These are phyloP conservation scores for Plodia interpunctella DNA, from an alignment of 1,140 invertebrate species.

Conservation along the genomic window DNA sequence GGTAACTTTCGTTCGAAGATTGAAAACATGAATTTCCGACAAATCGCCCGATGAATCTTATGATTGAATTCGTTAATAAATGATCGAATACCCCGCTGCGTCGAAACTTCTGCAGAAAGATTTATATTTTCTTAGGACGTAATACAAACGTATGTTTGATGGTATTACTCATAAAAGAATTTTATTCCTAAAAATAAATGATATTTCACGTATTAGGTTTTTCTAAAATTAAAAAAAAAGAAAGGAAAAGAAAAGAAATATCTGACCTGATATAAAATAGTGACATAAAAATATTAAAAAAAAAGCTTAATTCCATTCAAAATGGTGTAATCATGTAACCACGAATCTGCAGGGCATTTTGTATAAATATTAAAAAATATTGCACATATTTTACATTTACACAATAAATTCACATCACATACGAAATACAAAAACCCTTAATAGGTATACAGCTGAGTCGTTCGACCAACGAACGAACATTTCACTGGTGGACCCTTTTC, in stretches of 20 bases:
- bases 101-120: not conserved
- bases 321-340: too few relatives aligned
- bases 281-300: too few relatives aligned
- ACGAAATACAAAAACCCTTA: not conserved
- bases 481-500: not conserved
- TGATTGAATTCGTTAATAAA: slow-evolving; percentile 3
- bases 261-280: too few relatives aligned
- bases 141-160: not conserved
- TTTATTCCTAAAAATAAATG: too few relatives aligned
- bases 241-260: too few relatives aligned
- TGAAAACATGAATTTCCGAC: not conserved
- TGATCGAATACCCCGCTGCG: not conserved
- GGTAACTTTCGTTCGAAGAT: not conserved
- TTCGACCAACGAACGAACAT: not conserved
- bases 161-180: too few relatives aligned
- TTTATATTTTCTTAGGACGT: not conserved
- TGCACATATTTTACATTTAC: too few relatives aligned
- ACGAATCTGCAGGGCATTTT: too few relatives aligned
- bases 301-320: too few relatives aligned
- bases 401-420: not conserved
- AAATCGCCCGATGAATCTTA: not conserved
- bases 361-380: too few relatives aligned
- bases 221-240: too few relatives aligned
- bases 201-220: too few relatives aligned
- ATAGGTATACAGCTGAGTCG: not conserved